Base-by-base conservation (phyloP, 2,888 invertebrate genomes). In the Dexiosoma caninum region DNA sequence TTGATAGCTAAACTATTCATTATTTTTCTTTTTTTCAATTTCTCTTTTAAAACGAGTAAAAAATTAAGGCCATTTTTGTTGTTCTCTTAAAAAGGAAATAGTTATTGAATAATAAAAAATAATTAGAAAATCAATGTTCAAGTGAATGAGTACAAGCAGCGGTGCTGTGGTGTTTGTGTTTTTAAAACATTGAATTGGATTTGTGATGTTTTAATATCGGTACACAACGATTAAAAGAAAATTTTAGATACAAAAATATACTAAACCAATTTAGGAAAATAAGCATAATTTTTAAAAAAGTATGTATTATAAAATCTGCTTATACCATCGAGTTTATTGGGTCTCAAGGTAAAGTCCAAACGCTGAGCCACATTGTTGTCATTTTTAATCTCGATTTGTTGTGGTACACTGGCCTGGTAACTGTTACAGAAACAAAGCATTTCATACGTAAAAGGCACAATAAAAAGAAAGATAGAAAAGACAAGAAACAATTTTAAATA, bases 331-430 rank as follows among this genome's bases (percentile, higher is more conserved):
- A 85, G 85, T 82, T 89, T 87, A 60, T 87, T 85, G 80, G 90
- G 90, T 77, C 85, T 84, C 74, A 90, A 83, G 46, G 85, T 87
- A 77, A 90, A 90, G 84, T 90, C 90, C 72, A 90, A 79, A 40
- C 89, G 89, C 77, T 86, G 40, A 21, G 90, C 87, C 79, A 86
- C 88, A 59, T 84, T 86, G 69, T 90, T 88, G 7, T 87, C 86
- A 67, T 88, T 88, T 0, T 89, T 90, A 4, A 92, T 88, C 4
- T 88, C 87, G 42, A 91, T 72, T 83, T 87, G 83, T 62, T 89
- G 86, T 2, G 87, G 83, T 46, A 82, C 83, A 82, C 92, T 92
- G 42, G 92, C 89, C 84, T 91, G 88, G 85, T 92, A 94, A 53
- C 93, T 93, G 85, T 32, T 90, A 90, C 59, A 59, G 44, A 76